Evolutionary conservation across 2,113 vertebrate genomes (phyloP).

Genomic region (Ellobius talpinus): DNA sequence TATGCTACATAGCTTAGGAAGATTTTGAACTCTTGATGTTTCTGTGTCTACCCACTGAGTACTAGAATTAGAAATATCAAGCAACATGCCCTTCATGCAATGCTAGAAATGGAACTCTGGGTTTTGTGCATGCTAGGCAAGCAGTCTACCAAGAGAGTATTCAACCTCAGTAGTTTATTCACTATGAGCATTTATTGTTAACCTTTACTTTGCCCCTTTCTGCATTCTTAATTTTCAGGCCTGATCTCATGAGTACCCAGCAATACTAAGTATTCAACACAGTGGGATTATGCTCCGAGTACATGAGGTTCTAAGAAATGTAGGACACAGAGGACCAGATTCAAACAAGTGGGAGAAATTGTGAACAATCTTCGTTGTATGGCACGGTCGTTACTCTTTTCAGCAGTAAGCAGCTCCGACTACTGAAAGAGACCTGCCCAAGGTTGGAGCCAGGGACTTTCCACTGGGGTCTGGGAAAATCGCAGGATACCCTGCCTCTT

Average conservation of each 20-base stretch:
- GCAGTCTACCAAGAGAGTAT: too few relatives aligned
- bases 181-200: fast-evolving
- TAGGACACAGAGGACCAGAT: fast-evolving
- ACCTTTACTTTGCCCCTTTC: neutral
- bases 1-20: neutral
- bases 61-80: neutral
- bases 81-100: neutral
- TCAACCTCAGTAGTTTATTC: neutral
- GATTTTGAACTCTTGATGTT: neutral
- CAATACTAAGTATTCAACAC: neutral
- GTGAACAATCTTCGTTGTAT: neutral
- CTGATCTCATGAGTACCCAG: neutral
- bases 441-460: neutral
- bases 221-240: fast-evolving
- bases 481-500: neutral
- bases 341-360: neutral
- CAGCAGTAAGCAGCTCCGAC: neutral
- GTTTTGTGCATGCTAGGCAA: neutral
- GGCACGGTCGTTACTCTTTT: neutral
- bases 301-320: fast-evolving
- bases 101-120: neutral
- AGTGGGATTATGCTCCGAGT: fast-evolving
- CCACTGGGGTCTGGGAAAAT: neutral
- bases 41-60: neutral
- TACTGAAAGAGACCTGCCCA: neutral